Base-by-base conservation (phyloP, 2,888 invertebrate genomes). In the Ochlodes sylvanus region DNA sequence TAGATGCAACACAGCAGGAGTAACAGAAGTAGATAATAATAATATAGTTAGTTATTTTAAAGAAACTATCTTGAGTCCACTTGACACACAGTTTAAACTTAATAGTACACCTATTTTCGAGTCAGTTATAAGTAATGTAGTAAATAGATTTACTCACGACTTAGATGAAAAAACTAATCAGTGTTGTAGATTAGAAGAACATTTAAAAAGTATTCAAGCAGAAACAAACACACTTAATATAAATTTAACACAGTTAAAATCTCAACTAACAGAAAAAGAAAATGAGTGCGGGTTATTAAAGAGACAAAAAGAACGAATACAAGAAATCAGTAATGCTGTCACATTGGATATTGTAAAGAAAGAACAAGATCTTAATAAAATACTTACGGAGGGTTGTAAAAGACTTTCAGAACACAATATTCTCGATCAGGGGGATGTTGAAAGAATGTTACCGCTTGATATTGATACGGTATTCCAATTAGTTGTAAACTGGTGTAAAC, bases 281-380 rank as follows among this genome's bases (percentile, higher is more conserved):
- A 83, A 82, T 44, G 89, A 92, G 71, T 87, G 77, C 32, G 80
- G 79, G 70, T 75, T 87, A 17, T 75, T 93, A 3, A 79, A 82
- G 70, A 73, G 72, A 17, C 83, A 90, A 74, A 92, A 89, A 69
- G 85, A 87, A 50, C 87, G 71, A 72, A 78, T 89, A 9, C 78
- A 84, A 14, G 89, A 92, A 79, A 89, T 93, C 65, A 86, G 77
- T 73, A 85, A 81, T 47, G 86, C 88, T 19, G 87, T 92, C 0
- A 91, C 90, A 7, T 71, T 89, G 62, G 88, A 92, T 67, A 82
- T 92, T 17, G 76, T 90, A 5, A 78, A 77, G 64, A 89, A 80
- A 75, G 90, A 92, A 70, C 70, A 86, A 70, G 82, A 84, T 54
- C 72, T 88, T 21, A 75, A 72, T n/a, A 77, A 81, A 54, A 76